Conservation (phyloP, 1,140 invertebrate species). For the Drosophila ficusphila region DNA sequence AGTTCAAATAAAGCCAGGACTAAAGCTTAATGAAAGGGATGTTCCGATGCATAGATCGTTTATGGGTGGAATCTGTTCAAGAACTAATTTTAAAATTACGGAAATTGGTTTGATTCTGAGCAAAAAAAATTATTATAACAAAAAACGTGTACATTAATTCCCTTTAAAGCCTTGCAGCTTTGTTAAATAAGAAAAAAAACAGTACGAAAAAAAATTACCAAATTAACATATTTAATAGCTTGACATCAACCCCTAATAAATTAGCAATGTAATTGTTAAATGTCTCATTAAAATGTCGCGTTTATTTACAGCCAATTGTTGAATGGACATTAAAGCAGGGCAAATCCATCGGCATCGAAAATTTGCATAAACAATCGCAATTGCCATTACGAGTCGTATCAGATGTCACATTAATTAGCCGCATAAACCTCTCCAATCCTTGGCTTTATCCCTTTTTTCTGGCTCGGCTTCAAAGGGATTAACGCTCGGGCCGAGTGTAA, state of each 20-base stretch:
- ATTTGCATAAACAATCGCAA: slow-evolving; percentile 43
- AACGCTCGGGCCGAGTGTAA: slow-evolving; percentile 38
- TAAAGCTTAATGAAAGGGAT: slow-evolving; percentile 43
- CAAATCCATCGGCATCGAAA: slow-evolving; percentile 13
- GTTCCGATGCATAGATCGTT: slow-evolving; percentile 29
- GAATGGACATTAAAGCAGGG: slow-evolving; percentile 20
- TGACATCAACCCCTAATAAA: slow-evolving; percentile 11
- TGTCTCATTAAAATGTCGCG: background rate
- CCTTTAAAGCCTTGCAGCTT: no score
- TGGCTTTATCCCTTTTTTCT: slow-evolving; percentile 35
- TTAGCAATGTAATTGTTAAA: slow-evolving; percentile 23
- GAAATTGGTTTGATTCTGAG: no score
- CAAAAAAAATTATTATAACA: background rate
- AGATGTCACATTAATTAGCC: slow-evolving; percentile 61
- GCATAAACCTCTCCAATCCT: slow-evolving; percentile 48
- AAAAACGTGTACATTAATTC: no score
- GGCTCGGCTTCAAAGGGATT: slow-evolving; percentile 54
- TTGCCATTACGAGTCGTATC: slow-evolving; percentile 35
- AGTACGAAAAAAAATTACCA: background rate
- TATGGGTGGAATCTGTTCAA: slow-evolving; percentile 10
- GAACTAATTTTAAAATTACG: background rate
- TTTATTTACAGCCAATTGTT: slow-evolving; percentile 53
- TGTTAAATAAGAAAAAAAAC: background rate
- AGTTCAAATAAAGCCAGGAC: slow-evolving; percentile 34
- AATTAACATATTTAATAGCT: slow-evolving; percentile 15